Evolutionary conservation across 2,113 vertebrate species (phyloP).

Genomic region (Syrmaticus mikado): DNA sequence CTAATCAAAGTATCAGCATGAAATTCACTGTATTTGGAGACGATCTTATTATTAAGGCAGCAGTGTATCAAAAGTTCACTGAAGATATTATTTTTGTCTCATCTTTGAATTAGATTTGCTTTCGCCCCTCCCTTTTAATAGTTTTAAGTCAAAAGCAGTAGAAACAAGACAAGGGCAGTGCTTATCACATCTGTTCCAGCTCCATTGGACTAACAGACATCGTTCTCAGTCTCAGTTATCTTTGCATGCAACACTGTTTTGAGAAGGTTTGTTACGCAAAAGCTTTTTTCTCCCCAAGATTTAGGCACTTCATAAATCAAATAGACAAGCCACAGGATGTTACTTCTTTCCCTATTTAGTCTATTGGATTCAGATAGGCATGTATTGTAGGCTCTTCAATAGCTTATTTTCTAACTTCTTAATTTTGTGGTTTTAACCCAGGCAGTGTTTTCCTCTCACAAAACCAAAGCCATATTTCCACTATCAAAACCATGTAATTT

Average conservation of each 20-base stretch:
- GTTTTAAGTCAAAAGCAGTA: conserved; percentile 48
- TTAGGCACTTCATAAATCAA: conserved; percentile 72
- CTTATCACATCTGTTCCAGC: conserved; percentile 41
- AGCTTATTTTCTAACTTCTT: conserved; percentile 11
- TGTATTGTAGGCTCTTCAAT: background rate
- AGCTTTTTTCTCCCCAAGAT: conserved; percentile 41
- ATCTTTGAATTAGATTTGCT: conserved; percentile 35
- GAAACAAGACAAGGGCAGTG: background rate
- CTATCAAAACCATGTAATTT: background rate
- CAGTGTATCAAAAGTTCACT: conserved; percentile 33
- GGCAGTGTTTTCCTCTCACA: background rate
- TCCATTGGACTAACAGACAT: conserved; percentile 19
- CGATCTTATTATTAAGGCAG: conserved; percentile 21
- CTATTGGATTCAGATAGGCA: conserved; percentile 8
- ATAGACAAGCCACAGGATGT: conserved; percentile 59
- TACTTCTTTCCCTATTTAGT: conserved; percentile 50
- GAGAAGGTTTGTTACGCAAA: conserved; percentile 58
- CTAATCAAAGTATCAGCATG: conserved; percentile 49
- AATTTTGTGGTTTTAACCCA: background rate
- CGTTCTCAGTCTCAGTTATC: conserved; percentile 42
- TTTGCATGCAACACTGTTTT: conserved; percentile 55
- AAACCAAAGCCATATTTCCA: background rate
- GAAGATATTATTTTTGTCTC: conserved; percentile 43
- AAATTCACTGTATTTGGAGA: conserved; percentile 51
- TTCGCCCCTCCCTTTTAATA: conserved; percentile 27